Evolutionary conservation across 2,113 vertebrate genomes (phyloP).

Genomic region (Silurus glanis): DNA sequence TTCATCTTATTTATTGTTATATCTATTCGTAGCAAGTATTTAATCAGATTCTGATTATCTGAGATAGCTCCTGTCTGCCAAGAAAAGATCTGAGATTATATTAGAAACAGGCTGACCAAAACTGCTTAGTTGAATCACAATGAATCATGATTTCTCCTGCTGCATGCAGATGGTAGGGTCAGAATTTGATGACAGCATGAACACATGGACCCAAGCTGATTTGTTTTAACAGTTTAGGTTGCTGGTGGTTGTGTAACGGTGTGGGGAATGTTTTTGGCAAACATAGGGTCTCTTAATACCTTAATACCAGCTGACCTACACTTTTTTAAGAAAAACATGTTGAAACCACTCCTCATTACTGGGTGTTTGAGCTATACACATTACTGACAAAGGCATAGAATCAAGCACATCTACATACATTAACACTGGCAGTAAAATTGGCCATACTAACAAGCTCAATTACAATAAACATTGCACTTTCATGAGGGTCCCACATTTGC

Average conservation of each 20-base stretch:
- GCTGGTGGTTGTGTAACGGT: not conserved
- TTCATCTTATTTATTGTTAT: not conserved
- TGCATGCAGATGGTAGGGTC: not conserved
- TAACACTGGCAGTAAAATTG: not conserved
- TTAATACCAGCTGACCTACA: not conserved
- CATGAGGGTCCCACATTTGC: not conserved
- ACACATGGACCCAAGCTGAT: not conserved
- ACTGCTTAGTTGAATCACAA: not conserved
- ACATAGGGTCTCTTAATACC: not conserved
- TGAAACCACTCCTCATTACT: not conserved
- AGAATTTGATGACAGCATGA: not conserved
- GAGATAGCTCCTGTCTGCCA: not conserved
- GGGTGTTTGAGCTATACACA: not conserved
- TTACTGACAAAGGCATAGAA: not conserved
- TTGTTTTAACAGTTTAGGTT: not conserved
- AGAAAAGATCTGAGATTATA: not conserved
- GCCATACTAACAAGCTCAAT: not conserved
- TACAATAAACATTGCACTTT: not conserved
- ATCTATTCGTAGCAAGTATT: not conserved
- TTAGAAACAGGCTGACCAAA: not conserved
- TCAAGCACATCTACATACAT: not conserved
- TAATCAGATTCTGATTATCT: not conserved
- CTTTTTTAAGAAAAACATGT: not conserved
- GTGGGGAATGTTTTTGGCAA: not conserved
- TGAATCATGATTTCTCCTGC: not conserved